phyloP scores from a whole-genome alignment of 2,797 vertebrate genomes.

The Falco concolor region DNA sequence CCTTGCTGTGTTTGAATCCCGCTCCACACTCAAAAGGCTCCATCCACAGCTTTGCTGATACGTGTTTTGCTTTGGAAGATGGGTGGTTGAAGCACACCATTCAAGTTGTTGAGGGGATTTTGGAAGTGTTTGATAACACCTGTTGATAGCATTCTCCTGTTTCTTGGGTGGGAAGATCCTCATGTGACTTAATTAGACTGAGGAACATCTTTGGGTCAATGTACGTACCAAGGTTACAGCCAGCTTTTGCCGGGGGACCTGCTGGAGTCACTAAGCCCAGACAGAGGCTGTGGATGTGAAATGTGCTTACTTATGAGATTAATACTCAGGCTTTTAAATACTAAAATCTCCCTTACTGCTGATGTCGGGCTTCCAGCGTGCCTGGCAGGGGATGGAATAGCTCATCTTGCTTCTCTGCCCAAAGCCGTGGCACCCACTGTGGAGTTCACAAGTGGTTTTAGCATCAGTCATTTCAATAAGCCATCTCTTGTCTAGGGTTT shows the following conservation, averaged over 20 bases:
- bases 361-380: neutral
- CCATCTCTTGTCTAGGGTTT: neutral
- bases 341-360: neutral
- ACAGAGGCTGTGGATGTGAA: neutral
- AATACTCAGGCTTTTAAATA: neutral
- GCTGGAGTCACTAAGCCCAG: neutral
- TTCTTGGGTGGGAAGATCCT: neutral
- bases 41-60: neutral
- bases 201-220: neutral
- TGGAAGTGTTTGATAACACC: neutral
- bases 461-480: rapidly evolving
- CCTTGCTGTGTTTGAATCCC: neutral
- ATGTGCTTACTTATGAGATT: neutral
- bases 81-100: neutral
- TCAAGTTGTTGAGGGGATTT: neutral
- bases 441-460: neutral
- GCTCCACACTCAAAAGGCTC: rapidly evolving
- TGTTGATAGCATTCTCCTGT: rapidly evolving
- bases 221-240: rapidly evolving
- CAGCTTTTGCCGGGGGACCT: neutral
- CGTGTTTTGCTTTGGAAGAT: neutral
- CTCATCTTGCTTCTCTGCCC: neutral
- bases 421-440: neutral
- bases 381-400: neutral
- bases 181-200: rapidly evolving